These are phyloP conservation scores for Brenthis daphne DNA, from an alignment of 2,888 invertebrate genomes.

Conservation along the genomic window DNA sequence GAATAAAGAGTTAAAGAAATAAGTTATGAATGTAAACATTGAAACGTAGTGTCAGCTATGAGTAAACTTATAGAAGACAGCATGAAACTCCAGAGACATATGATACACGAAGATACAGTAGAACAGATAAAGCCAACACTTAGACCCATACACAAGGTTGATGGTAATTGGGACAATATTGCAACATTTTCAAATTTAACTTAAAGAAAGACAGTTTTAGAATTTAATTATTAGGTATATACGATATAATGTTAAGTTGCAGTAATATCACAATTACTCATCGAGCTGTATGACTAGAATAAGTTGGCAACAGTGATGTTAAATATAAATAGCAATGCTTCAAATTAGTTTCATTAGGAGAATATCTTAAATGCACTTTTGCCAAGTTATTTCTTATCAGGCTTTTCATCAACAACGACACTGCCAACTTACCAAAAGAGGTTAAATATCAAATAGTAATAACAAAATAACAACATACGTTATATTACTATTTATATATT, in stretches of 20 bases:
- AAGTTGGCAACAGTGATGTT: constrained; percentile 21
- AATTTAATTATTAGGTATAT: neutral
- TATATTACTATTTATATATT: constrained; percentile 63
- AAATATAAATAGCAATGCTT: neutral
- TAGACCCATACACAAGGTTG: constrained; percentile 39
- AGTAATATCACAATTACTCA: constrained; percentile 23
- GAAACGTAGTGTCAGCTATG: constrained; percentile 28
- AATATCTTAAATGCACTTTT: constrained; percentile 9
- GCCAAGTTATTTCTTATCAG: constrained; percentile 33
- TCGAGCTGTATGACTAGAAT: constrained; percentile 25
- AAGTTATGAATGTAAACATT: constrained; percentile 28
- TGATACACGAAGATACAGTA: constrained; percentile 59
- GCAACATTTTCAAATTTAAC: constrained; percentile 10
- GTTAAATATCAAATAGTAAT: constrained; percentile 58
- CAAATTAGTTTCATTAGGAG: neutral
- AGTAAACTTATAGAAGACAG: constrained; percentile 42
- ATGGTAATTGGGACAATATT: constrained; percentile 32
- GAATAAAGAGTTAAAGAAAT: no score
- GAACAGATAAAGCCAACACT: constrained; percentile 75
- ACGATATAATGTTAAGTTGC: neutral
- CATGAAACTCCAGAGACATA: constrained; percentile 57
- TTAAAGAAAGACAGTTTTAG: neutral
- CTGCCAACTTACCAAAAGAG: constrained; percentile 73
- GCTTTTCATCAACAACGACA: constrained; percentile 58
- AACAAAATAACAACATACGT: constrained; percentile 66